Percentiles rank a stretch among this genome's conserved stretches.
phyloP scores from a whole-genome alignment of 2,797 vertebrate species.

The Chromobotia macracanthus region DNA sequence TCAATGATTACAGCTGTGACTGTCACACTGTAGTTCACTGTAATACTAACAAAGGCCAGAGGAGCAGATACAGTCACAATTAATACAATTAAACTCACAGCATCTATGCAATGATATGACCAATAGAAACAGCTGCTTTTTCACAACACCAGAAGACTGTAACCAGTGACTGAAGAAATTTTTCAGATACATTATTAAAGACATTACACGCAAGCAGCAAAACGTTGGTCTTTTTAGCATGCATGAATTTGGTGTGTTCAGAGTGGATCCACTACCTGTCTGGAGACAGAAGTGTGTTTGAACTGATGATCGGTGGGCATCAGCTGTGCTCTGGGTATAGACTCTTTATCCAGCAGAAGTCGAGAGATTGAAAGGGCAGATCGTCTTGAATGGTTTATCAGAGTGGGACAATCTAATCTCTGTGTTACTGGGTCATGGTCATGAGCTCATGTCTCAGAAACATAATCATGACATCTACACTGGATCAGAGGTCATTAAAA shows the following conservation, averaged over 20 bases:
- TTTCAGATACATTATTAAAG: too few species aligned
- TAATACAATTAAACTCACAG: not conserved
- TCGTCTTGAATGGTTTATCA: slow-evolving; percentile 30
- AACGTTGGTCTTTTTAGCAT: too few species aligned
- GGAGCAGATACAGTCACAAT: slow-evolving; percentile 59
- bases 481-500: slow-evolving; percentile 12
- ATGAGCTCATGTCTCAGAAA: slow-evolving; percentile 20
- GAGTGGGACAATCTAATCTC: slow-evolving; percentile 41
- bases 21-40: slow-evolving; percentile 68
- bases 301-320: slow-evolving; percentile 18
- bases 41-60: slow-evolving; percentile 53
- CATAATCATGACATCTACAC: slow-evolving; percentile 30
- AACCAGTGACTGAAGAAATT: too few species aligned
- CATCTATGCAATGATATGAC: not conserved
- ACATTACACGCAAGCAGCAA: too few species aligned
- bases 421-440: slow-evolving; percentile 19
- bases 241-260: not conserved
- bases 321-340: slow-evolving; percentile 10
- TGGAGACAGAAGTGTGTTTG: not conserved
- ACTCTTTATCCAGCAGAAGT: not conserved
- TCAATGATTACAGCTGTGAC: slow-evolving; percentile 33
- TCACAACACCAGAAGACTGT: not conserved
- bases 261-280: not conserved
- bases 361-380: slow-evolving; percentile 19
- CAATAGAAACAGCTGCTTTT: not conserved